Conservation (phyloP, 2,797 vertebrate species). For the Rhabdomys pumilio region DNA sequence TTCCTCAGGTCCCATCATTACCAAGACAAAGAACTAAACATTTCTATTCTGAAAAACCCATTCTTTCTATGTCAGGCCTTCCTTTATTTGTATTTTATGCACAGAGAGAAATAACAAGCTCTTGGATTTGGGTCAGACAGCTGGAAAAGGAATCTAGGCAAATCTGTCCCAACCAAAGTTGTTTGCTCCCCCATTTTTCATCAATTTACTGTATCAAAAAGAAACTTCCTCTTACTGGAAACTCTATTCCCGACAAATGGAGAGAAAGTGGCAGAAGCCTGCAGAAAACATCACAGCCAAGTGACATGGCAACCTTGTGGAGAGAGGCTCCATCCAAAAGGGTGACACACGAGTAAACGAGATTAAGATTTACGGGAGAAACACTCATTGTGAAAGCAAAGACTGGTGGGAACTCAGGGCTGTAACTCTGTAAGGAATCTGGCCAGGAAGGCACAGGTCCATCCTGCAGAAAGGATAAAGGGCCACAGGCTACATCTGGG, state of each 20-base stretch:
- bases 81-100: constrained; percentile 30
- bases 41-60: not conserved
- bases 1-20: not conserved
- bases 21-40: not conserved
- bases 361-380: constrained; percentile 83
- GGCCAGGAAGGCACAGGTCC: constrained; percentile 78
- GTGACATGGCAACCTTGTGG: constrained; percentile 83
- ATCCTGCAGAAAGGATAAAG: constrained; percentile 66
- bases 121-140: constrained; percentile 78
- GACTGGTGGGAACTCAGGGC: constrained; percentile 74
- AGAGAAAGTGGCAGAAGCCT: constrained; percentile 77
- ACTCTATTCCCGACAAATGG: constrained; percentile 78
- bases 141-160: constrained; percentile 85
- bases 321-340: constrained; percentile 79
- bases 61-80: not conserved
- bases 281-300: constrained; percentile 70
- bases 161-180: constrained; percentile 82
- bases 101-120: constrained; percentile 16
- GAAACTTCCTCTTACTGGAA: constrained; percentile 85
- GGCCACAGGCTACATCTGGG: constrained; percentile 79
- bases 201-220: constrained; percentile 86
- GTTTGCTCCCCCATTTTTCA: constrained; percentile 83
- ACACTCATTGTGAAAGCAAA: constrained; percentile 75
- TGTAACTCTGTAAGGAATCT: constrained; percentile 79
- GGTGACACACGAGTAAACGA: constrained; percentile 73